These are phyloP conservation scores for Ammodytes marinus DNA, from an alignment of 2,113 vertebrate species.

Conservation along the genomic window DNA sequence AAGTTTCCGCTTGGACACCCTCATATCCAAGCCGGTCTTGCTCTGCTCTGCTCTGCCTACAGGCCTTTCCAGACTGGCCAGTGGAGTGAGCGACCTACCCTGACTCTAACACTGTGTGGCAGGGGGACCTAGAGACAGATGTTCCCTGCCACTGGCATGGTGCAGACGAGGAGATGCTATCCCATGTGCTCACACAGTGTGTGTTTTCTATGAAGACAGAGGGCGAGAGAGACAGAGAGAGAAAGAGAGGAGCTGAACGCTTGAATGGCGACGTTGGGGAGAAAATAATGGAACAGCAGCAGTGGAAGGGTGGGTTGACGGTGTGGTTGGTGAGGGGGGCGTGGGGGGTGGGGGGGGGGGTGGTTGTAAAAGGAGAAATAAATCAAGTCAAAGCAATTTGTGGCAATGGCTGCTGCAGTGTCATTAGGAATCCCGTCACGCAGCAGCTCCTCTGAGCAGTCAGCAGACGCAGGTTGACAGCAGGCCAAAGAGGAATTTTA, in stretches of 20 bases:
- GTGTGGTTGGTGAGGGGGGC: constrained; percentile 19
- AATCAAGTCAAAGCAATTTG: constrained; percentile 85
- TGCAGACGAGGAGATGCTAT: constrained; percentile 59
- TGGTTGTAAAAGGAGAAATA: constrained; percentile 80
- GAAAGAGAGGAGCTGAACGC: constrained; percentile 49
- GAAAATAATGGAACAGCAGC: constrained; percentile 34
- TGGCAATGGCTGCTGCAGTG: constrained; percentile 79
- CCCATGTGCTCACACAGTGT: constrained; percentile 37
- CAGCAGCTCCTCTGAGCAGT: constrained; percentile 73
- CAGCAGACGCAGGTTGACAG: constrained; percentile 77
- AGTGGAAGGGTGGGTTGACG: background rate
- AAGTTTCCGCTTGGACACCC: constrained; percentile 74
- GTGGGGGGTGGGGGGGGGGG: constrained; percentile 8
- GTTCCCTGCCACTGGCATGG: constrained; percentile 88
- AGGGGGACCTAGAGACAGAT: constrained; percentile 86
- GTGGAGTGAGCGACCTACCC: constrained; percentile 73
- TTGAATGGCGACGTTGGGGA: constrained; percentile 45
- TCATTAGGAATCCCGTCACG: constrained; percentile 85
- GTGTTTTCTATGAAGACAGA: constrained; percentile 31
- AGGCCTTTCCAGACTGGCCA: constrained; percentile 62
- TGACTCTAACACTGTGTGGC: constrained; percentile 82
- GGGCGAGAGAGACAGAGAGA: constrained; percentile 38
- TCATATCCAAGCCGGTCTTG: constrained; percentile 52
- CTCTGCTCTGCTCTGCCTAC: constrained; percentile 64
- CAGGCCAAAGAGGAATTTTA: constrained; percentile 83